Conservation (phyloP, 2,113 vertebrate species). For the Cephalopterus ornatus region DNA sequence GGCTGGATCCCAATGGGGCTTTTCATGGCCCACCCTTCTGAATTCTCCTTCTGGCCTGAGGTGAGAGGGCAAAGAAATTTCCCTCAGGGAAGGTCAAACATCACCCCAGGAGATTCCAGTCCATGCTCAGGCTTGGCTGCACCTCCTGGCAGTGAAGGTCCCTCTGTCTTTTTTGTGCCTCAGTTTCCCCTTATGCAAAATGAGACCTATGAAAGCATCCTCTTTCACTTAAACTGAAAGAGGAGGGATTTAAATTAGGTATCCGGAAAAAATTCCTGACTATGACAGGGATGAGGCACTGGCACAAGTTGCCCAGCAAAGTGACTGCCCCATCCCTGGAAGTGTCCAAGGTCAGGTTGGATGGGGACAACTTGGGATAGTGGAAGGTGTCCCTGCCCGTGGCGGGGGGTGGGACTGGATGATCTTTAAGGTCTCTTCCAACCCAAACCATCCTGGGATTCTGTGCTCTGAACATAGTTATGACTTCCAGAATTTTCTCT, state of each 20-base stretch:
- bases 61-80: not conserved
- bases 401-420: not conserved
- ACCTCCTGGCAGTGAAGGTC: too few species aligned
- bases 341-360: not conserved
- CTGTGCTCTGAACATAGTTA: not conserved
- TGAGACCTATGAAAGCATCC: not conserved
- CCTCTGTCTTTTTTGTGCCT: not conserved
- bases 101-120: not conserved
- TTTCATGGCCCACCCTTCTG: not conserved
- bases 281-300: not conserved
- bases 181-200: not conserved
- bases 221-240: not conserved
- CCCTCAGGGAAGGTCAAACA: not conserved
- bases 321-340: not conserved
- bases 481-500: fast-evolving
- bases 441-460: not conserved
- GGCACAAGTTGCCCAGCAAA: not conserved
- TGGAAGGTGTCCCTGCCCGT: not conserved
- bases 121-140: not conserved
- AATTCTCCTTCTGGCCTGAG: not conserved
- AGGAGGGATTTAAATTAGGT: not conserved
- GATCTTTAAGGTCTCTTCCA: not conserved
- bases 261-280: not conserved
- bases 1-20: fast-evolving
- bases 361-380: fast-evolving